Base-by-base conservation (phyloP, 2,888 invertebrate species). In the Pyrochroa serraticornis region DNA sequence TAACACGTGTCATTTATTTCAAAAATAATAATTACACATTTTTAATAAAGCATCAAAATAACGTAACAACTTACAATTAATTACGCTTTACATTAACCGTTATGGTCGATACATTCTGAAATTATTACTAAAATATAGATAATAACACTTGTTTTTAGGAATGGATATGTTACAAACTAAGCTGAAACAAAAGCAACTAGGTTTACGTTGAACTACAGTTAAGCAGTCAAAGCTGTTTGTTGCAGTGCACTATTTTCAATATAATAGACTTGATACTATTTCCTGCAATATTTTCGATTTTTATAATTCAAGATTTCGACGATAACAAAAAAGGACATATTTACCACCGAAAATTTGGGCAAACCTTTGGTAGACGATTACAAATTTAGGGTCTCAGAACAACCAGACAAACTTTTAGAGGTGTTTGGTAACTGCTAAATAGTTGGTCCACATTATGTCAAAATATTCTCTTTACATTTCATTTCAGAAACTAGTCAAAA, bases 1-100 rank as follows among this genome's bases (percentile, higher is more conserved):
- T 55, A 55, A 55, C 48, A 55, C 54, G 41, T 22, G 22, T 55
- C 54, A 47, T 55, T 48, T 55, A 48, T 55, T 41, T 48, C 35
- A 48, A 55, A 55, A 55, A 22, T 22, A 22, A 22, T 22, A 22
- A 22, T 22, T 48, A 55, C 43, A 55, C 48, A 55, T 55, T 46
- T 9, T 46, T 46, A 42, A 55, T 48, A 55, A 42, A 36, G 36
- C 37, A 55, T 43, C 47, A 43, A 45, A 45, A 45, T 38, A 38
- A 53, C 46, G 46, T 53, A 53, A 53, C 46, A 53, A 53, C 39
- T 46, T 47, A 46, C 41, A 46, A 53, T 46, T 10, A 30, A 44
- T 52, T 49, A 49, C 3, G 32, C 41, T 9, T 39, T 22, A 22
- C 22, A 22, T 22, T 22, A 22, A 22, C 22, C 22, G 22, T 22